Percentiles rank a stretch among this genome's conserved stretches.
Evolutionary conservation across 1,140 invertebrate species (phyloP).

Genomic region (roundworm (Caenorhabditis elegans)): DNA sequence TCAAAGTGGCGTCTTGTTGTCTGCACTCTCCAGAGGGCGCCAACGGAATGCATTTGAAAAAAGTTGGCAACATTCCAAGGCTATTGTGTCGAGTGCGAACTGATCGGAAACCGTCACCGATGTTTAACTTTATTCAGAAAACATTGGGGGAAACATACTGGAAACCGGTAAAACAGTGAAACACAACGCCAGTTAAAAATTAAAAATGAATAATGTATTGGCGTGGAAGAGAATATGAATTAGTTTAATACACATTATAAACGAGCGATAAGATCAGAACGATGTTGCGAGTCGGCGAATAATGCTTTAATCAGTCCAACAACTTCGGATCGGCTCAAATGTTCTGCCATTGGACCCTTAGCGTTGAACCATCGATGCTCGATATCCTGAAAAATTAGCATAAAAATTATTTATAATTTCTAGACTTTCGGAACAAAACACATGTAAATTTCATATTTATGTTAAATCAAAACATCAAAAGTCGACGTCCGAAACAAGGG

Average conservation of each 20-base stretch:
- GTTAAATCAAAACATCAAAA: too few relatives aligned
- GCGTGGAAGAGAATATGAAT: background rate
- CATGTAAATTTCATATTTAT: too few relatives aligned
- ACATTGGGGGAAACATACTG: background rate
- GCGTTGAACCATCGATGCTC: slow-evolving; percentile 3
- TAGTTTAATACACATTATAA: background rate
- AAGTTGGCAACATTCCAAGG: slow-evolving; percentile 20
- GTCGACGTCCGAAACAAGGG: too few relatives aligned
- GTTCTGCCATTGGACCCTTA: slow-evolving; percentile 7
- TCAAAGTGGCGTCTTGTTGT: background rate
- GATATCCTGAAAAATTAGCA: background rate
- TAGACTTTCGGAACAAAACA: too few relatives aligned
- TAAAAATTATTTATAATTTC: too few relatives aligned
- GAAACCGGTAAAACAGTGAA: slow-evolving; percentile 6
- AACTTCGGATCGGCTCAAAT: background rate
- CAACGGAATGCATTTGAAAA: background rate
- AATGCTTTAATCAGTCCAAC: slow-evolving; percentile 4
- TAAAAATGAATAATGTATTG: background rate
- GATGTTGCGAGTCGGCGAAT: background rate
- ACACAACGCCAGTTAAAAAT: background rate
- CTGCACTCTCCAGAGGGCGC: background rate
- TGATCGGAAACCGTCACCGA: too few relatives aligned
- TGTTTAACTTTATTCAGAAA: background rate
- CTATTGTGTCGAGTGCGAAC: background rate
- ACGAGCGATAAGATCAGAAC: background rate